Conservation (phyloP, 2,888 invertebrate species). For the Vandiemenella viatica region DNA sequence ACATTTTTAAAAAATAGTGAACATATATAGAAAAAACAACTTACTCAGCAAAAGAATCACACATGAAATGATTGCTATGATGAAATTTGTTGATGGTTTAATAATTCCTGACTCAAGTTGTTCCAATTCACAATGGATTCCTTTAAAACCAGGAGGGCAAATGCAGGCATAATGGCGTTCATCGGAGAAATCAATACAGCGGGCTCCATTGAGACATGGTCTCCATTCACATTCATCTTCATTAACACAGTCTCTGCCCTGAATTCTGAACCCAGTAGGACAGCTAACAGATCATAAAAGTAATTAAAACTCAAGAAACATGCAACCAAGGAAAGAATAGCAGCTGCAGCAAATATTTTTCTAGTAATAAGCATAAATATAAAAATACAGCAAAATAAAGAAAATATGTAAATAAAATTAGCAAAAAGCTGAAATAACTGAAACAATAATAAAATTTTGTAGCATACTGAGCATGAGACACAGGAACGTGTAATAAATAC, state of each 20-base stretch:
- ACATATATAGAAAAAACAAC: no score
- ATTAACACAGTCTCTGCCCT: conserved; percentile 32
- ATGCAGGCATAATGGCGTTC: conserved; percentile 28
- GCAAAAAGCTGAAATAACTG: no score
- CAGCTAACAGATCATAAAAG: conserved; percentile 41
- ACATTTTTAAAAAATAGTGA: no score
- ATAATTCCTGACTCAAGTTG: conserved; percentile 62
- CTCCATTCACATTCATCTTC: conserved; percentile 31
- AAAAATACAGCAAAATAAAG: no score
- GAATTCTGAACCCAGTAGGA: conserved; percentile 57
- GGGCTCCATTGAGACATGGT: conserved; percentile 32
- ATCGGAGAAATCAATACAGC: conserved; percentile 27
- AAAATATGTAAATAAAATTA: no score
- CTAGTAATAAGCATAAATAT: no score
- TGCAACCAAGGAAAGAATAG: not conserved
- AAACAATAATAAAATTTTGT: no score
- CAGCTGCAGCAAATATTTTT: no score
- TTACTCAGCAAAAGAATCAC: conserved; percentile 73
- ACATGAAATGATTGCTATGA: conserved; percentile 75
- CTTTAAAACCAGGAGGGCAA: conserved; percentile 27
- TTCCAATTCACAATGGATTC: conserved; percentile 31
- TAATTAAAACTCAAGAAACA: not conserved
- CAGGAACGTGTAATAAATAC: no score
- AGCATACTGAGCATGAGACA: no score
- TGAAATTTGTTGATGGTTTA: conserved; percentile 72